Evolutionary conservation across 2,888 invertebrate genomes (phyloP).

Genomic region (Matsumyia berberina): DNA sequence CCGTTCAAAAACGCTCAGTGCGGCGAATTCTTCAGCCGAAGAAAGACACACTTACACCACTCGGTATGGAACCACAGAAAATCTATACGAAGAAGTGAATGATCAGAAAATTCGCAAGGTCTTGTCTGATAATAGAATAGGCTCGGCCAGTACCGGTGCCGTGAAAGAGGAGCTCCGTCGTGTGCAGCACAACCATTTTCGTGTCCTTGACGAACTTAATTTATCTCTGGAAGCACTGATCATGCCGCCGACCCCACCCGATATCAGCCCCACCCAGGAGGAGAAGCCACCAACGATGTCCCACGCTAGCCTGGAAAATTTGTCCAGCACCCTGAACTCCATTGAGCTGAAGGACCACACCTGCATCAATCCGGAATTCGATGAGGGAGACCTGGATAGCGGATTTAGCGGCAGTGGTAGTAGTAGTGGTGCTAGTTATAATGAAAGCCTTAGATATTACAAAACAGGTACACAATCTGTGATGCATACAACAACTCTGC

Average conservation of each 20-base stretch:
- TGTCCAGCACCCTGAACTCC: conserved; percentile 83
- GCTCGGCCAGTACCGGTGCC: conserved; percentile 88
- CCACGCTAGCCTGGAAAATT: conserved; percentile 83
- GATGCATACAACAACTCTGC: conserved; percentile 80
- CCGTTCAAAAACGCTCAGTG: conserved; percentile 81
- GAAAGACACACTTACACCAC: conserved; percentile 89
- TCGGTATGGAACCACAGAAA: conserved; percentile 92
- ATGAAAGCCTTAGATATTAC: conserved; percentile 88
- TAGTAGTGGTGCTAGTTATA: conserved; percentile 93
- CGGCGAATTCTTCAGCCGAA: conserved; percentile 81
- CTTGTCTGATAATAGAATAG: conserved; percentile 86
- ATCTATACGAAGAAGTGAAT: conserved; percentile 84
- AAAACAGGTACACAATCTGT: conserved; percentile 81
- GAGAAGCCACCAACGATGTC: conserved; percentile 84
- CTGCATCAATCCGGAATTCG: conserved; percentile 84
- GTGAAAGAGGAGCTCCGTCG: conserved; percentile 93
- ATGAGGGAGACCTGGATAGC: conserved; percentile 89
- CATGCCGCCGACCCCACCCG: conserved; percentile 89
- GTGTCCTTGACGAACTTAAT: conserved; percentile 94
- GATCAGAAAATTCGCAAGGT: conserved; percentile 84
- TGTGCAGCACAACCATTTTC: conserved; percentile 92
- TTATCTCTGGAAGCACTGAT: conserved; percentile 94
- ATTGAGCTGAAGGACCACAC: conserved; percentile 84
- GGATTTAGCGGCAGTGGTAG: conserved; percentile 88
- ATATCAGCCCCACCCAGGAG: conserved; percentile 85